Evolutionary conservation across 2,888 invertebrate species (phyloP), one percentile per base, ranked within the genome.

Genomic region (Synergus gifuensis): DNA sequence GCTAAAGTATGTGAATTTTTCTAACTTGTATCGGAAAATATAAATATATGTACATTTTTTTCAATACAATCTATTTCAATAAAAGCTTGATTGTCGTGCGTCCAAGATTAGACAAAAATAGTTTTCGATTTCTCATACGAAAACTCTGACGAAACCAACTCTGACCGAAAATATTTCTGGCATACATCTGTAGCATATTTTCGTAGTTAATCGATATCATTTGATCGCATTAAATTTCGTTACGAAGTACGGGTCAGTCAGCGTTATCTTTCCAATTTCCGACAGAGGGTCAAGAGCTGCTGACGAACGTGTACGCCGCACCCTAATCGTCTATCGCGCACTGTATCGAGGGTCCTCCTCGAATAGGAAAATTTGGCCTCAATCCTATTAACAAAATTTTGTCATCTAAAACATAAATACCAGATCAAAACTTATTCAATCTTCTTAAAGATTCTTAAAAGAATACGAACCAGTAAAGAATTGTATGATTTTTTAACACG

Each of bases 191-290:
- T 49, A 49, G 16, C 14, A 58, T n/a, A 58, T 11, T 1, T 58
- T 58, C 58, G n/a, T 8, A 18, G 58, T 9, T 58, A 8, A 18
- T 58, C 18, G n/a, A 58, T 58, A 58, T 11, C 4, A 58, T 2
- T 58, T 58, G 3, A 58, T 58, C 11, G n/a, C 58, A 58, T 18
- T 18, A 8, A 18, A 58, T 58, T 58, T 58, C 18, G n/a, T 58
- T 18, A 18, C 58, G 18, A 18, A 58, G 4, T 49, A 7, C 18
- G 18, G 58, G n/a, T n/a, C 18, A 11, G 2, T 9, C 18, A 2
- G 60, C 18, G 22, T 60, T 60, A 60, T 60, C 60, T 60, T 60
- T 22, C 22, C 60, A 22, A 60, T 60, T 60, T 60, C 60, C 60
- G 18, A 9, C 12, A 22, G 0, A 22, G 60, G 60, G 60, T 60